phyloP scores from a whole-genome alignment of 2,888 invertebrate genomes.

The Athalia cordata region DNA sequence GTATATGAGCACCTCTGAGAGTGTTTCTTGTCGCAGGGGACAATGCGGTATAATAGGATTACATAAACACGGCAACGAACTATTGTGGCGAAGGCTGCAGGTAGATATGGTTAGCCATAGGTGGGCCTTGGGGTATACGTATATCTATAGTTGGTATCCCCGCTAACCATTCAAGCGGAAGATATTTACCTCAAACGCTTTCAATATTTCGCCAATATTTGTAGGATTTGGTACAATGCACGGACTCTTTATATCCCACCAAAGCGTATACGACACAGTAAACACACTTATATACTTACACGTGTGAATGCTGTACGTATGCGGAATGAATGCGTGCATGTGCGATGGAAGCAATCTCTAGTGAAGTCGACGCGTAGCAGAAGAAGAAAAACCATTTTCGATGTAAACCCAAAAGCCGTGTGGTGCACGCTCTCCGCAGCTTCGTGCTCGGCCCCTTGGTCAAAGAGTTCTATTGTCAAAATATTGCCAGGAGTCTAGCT shows the following conservation, averaged over 20 bases:
- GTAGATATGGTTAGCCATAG: conserved; percentile 51
- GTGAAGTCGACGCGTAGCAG: conserved; percentile 21
- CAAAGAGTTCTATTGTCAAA: conserved; percentile 71
- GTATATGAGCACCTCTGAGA: conserved; percentile 66
- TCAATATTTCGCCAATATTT: conserved; percentile 48
- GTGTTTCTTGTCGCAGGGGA: conserved; percentile 64
- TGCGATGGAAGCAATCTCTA: too few relatives aligned
- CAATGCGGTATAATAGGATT: conserved; percentile 72
- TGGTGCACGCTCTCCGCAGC: conserved; percentile 43
- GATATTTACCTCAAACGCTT: conserved; percentile 43
- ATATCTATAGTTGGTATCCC: neutral
- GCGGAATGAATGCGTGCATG: neutral
- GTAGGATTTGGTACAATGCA: conserved; percentile 40
- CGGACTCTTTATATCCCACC: neutral
- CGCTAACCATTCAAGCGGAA: conserved; percentile 54
- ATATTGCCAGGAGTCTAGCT: conserved; percentile 70
- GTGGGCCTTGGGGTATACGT: conserved; percentile 49
- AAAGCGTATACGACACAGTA: neutral
- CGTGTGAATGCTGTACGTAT: conserved; percentile 4
- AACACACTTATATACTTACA: neutral
- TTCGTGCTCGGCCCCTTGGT: conserved; percentile 52
- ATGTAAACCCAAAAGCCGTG: conserved; percentile 53
- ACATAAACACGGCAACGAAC: conserved; percentile 72
- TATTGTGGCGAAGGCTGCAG: conserved; percentile 63
- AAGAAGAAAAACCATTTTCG: conserved; percentile 30